Conservation (phyloP, 1,140 invertebrate species). For the Lepidurus arcticus region DNA sequence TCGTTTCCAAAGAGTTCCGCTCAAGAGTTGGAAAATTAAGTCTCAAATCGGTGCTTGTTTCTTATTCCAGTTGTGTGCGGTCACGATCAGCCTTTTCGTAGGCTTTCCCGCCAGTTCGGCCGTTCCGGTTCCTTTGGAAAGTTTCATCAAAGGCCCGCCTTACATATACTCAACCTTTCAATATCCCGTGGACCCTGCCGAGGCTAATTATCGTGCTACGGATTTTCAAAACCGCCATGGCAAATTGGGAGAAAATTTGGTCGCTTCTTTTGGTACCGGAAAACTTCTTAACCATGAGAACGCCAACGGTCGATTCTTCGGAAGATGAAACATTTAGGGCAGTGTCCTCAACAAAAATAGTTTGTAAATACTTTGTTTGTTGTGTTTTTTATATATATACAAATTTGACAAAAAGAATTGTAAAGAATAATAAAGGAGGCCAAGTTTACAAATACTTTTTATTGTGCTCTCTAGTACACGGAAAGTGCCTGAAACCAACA, state of each 20-base stretch:
- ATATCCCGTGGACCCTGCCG: background rate
- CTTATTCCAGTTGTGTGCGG: background rate
- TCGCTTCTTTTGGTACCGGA: constrained; percentile 6
- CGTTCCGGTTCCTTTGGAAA: background rate
- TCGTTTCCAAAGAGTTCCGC: background rate
- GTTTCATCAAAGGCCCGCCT: background rate
- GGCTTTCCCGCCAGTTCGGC: background rate
- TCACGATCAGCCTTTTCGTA: background rate
- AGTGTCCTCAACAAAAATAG: background rate
- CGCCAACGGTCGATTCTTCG: background rate
- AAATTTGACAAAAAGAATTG: background rate
- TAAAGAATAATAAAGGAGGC: background rate
- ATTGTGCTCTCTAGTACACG: constrained; percentile 10
- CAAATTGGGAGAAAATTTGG: background rate
- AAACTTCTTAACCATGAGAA: background rate
- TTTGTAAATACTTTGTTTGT: too few relatives aligned
- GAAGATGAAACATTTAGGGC: background rate
- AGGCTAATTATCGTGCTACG: background rate
- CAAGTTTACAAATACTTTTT: constrained; percentile 6
- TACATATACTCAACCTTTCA: background rate
- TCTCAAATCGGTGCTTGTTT: background rate
- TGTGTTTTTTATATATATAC: too few relatives aligned
- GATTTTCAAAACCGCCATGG: background rate
- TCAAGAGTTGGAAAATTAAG: background rate
- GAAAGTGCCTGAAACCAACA: constrained; percentile 3